Percentiles rank a stretch among this genome's conserved stretches.
Evolutionary conservation across 2,888 invertebrate species (phyloP).

Genomic region (Hyposoter dolosus): DNA sequence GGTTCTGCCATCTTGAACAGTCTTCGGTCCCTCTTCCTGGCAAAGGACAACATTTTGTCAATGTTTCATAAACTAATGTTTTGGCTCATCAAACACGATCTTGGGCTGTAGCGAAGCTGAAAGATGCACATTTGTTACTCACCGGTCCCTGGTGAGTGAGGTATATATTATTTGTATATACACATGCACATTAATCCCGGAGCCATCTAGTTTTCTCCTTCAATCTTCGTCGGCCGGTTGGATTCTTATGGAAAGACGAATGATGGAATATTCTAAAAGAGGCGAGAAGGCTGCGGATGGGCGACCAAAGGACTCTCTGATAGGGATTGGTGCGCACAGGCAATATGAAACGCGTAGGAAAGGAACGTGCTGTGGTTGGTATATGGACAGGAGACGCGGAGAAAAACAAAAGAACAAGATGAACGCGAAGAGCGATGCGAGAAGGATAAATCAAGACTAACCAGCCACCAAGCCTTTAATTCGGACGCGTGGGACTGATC

Average conservation of each 20-base stretch:
- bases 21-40: conserved; percentile 52
- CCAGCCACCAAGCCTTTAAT: conserved; percentile 81
- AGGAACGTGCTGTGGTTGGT: conserved; percentile 37
- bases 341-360: conserved; percentile 56
- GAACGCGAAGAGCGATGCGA: conserved; percentile 81
- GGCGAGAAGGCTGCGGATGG: conserved; percentile 38
- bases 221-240: conserved; percentile 68
- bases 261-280: conserved; percentile 66
- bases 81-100: conserved; percentile 77
- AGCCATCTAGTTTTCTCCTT: conserved; percentile 52
- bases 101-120: conserved; percentile 69
- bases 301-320: conserved; percentile 55
- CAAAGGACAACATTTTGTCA: conserved; percentile 78
- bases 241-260: conserved; percentile 77
- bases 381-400: conserved; percentile 60
- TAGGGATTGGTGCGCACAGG: conserved; percentile 42
- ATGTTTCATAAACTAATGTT: conserved; percentile 77
- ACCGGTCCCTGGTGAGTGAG: conserved; percentile 52
- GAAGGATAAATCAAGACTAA: conserved; percentile 84
- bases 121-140: conserved; percentile 83
- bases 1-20: conserved; percentile 48
- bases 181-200: conserved; percentile 28
- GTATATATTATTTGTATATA: background rate
- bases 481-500: conserved; percentile 80
- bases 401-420: conserved; percentile 77